These are phyloP conservation scores for Okamejei kenojei DNA, from an alignment of 2,797 vertebrate species.

Conservation along the genomic window DNA sequence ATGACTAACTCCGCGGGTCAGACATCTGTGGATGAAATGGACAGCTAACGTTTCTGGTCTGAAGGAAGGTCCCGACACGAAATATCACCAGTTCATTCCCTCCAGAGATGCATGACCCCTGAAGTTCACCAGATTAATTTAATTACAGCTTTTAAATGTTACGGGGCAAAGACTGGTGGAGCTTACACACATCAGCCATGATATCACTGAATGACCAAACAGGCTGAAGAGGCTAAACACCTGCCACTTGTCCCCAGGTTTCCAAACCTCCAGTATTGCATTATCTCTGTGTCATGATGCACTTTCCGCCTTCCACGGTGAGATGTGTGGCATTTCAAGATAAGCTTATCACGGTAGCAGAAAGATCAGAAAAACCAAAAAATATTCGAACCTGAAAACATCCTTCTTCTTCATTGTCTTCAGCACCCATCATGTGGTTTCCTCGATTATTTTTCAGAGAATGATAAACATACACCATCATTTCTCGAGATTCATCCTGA, in stretches of 20 bases:
- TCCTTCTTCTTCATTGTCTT: slow-evolving; percentile 48
- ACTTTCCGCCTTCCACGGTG: not conserved
- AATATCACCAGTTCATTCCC: too few relatives aligned
- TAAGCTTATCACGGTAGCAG: not conserved
- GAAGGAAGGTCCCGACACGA: too few relatives aligned
- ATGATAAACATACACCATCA: slow-evolving; percentile 75
- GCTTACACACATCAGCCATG: not conserved
- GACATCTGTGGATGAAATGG: not conserved
- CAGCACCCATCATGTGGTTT: slow-evolving; percentile 80
- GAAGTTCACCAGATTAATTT: not conserved
- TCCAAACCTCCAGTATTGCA: not conserved
- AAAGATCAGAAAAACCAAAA: not conserved
- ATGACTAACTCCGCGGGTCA: too few relatives aligned
- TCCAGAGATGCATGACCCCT: too few relatives aligned
- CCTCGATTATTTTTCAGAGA: slow-evolving; percentile 75
- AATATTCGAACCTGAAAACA: slow-evolving; percentile 30
- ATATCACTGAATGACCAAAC: not conserved
- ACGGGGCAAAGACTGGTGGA: not conserved
- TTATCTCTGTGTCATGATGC: not conserved
- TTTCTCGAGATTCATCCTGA: slow-evolving; percentile 65
- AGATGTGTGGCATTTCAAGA: not conserved
- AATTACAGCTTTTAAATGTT: not conserved
- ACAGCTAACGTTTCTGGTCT: too few relatives aligned
- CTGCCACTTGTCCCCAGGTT: not conserved
- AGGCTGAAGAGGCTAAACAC: not conserved